phyloP scores from a whole-genome alignment of 2,113 vertebrate species.

The Etia nguti region DNA sequence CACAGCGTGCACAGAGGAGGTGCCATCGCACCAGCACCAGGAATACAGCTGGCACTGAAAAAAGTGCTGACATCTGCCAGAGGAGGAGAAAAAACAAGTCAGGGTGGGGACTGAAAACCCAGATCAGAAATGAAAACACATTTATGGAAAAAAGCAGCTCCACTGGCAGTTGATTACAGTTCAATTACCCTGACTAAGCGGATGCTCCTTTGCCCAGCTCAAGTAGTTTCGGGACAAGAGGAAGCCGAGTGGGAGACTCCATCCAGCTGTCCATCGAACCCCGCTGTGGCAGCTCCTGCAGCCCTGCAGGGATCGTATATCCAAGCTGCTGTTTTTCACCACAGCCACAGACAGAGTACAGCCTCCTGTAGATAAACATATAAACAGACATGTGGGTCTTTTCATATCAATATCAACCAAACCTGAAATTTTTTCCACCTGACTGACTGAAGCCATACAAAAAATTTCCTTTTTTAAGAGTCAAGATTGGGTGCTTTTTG shows the following conservation, averaged over 20 bases:
- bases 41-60: constrained; percentile 85
- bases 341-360: constrained; percentile 83
- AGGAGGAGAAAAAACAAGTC: neutral
- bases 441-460: neutral
- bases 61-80: constrained; percentile 75
- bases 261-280: constrained; percentile 83
- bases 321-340: constrained; percentile 72
- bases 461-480: neutral
- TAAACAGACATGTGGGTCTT: neutral
- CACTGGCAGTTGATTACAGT: neutral
- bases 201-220: constrained; percentile 78
- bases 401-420: neutral
- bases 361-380: constrained; percentile 61
- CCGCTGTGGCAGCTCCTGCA: constrained; percentile 83
- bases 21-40: constrained; percentile 75
- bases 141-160: neutral
- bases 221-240: constrained; percentile 81
- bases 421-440: accelerated
- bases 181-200: constrained; percentile 78
- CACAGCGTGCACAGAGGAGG: constrained; percentile 77
- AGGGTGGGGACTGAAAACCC: neutral
- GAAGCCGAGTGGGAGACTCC: constrained; percentile 86
- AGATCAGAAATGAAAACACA: neutral
- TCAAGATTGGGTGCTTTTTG: neutral
- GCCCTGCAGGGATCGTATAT: constrained; percentile 74